Evolutionary conservation across 2,888 invertebrate species (phyloP).

Genomic region (Gymnoscelis rufifasciata): DNA sequence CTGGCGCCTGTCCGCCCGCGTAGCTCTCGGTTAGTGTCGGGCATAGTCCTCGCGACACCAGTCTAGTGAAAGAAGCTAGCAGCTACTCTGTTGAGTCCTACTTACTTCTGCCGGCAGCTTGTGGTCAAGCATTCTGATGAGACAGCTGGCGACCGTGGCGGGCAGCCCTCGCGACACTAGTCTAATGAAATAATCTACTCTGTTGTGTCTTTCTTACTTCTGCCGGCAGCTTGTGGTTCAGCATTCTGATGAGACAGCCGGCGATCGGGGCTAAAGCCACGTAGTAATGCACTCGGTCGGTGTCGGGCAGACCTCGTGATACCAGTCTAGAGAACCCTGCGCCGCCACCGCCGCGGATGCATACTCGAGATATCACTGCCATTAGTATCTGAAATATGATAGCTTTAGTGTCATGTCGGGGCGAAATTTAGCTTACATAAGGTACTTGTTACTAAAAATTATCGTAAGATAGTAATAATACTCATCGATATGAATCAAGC

Average conservation of each 20-base stretch:
- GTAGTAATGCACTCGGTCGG: slow-evolving; percentile 69
- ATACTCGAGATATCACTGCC: slow-evolving; percentile 88
- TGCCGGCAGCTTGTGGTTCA: slow-evolving; percentile 49
- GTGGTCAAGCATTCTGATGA: slow-evolving; percentile 56
- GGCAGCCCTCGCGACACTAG: too few relatives aligned
- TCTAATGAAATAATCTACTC: too few relatives aligned
- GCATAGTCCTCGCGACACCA: too few relatives aligned
- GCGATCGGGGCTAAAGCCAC: slow-evolving; percentile 69
- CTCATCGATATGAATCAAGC: too few relatives aligned
- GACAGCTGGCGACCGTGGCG: slow-evolving; percentile 65
- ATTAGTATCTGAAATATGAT: slow-evolving; percentile 81
- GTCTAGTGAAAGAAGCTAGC: too few relatives aligned
- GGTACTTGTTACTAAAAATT: too few relatives aligned
- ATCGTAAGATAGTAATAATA: too few relatives aligned
- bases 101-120: slow-evolving; percentile 51
- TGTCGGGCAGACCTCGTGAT: slow-evolving; percentile 63
- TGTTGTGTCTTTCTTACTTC: slow-evolving; percentile 43
- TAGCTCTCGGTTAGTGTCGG: too few relatives aligned
- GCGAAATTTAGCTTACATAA: too few relatives aligned
- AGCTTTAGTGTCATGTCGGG: too few relatives aligned
- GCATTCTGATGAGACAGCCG: slow-evolving; percentile 59
- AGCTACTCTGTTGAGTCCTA: too few relatives aligned
- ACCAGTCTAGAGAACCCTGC: slow-evolving; percentile 62
- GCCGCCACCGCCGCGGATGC: slow-evolving; percentile 80
- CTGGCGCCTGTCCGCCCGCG: too few relatives aligned